phyloP scores from a whole-genome alignment of 2,797 vertebrate species.

The Dromococcyx pavoninus region DNA sequence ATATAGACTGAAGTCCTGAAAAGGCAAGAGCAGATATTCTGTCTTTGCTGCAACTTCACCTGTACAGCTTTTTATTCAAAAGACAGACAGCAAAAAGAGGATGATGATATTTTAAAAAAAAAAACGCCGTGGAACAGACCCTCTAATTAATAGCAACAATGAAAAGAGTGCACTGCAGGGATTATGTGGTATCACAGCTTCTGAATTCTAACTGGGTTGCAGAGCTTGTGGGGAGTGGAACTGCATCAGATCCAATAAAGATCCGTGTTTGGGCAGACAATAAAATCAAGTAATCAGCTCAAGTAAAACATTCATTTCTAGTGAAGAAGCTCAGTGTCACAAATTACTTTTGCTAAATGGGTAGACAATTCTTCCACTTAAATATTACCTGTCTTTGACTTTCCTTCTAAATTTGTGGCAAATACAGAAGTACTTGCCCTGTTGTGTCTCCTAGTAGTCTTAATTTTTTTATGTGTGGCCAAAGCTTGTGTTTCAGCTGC shows the following conservation, averaged over 20 bases:
- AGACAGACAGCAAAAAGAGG: not conserved
- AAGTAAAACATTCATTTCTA: constrained; percentile 40
- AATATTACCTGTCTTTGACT: constrained; percentile 78
- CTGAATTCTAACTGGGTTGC: not conserved
- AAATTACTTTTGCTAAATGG: constrained; percentile 19
- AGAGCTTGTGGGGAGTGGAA: not conserved
- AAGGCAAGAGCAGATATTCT: not conserved
- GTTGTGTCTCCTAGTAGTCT: constrained; percentile 47
- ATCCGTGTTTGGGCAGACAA: not conserved
- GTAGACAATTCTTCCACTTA: not conserved
- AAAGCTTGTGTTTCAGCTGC: constrained; percentile 75
- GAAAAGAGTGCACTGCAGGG: not conserved
- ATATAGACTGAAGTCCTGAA: not conserved
- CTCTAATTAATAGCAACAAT: not conserved
- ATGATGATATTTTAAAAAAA: not conserved
- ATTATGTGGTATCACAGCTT: not conserved
- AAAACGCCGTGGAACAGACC: not conserved
- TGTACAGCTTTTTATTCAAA: not conserved
- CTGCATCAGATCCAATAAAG: not conserved
- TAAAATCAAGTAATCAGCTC: constrained; percentile 20
- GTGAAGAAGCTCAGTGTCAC: constrained; percentile 30
- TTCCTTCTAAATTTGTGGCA: constrained; percentile 76
- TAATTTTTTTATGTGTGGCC: constrained; percentile 57
- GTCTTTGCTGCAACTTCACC: not conserved
- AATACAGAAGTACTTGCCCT: constrained; percentile 57